These are phyloP conservation scores for Aricia agestis DNA, from an alignment of 1,140 invertebrate genomes.

Conservation along the genomic window DNA sequence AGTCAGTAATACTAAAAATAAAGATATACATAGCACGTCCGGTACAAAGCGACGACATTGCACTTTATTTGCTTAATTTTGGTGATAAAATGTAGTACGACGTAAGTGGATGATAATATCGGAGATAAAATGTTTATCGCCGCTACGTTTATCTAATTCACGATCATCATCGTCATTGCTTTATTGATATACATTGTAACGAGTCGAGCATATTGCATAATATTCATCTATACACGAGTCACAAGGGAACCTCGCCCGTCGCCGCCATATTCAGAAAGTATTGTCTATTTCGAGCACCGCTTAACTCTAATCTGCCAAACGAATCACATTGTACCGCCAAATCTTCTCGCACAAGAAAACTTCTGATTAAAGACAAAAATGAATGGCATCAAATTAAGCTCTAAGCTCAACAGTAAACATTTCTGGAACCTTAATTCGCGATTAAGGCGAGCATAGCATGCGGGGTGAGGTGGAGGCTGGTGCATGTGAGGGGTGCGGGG, in stretches of 20 bases:
- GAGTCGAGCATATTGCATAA: too few relatives aligned
- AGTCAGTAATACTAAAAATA: not conserved
- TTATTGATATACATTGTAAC: not conserved
- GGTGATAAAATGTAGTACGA: not conserved
- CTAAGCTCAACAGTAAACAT: constrained; percentile 69
- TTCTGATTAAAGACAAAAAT: constrained; percentile 29
- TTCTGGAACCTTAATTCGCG: constrained; percentile 72
- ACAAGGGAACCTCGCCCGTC: too few relatives aligned
- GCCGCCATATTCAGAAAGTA: too few relatives aligned
- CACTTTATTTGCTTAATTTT: not conserved
- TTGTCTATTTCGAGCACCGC: too few relatives aligned
- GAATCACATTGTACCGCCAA: not conserved
- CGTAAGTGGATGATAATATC: not conserved
- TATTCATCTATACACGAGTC: too few relatives aligned
- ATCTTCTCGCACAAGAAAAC: not conserved
- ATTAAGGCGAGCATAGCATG: constrained; percentile 75
- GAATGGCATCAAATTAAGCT: constrained; percentile 67
- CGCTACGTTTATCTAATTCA: not conserved
- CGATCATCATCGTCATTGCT: not conserved
- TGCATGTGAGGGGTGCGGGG: constrained; percentile 58
- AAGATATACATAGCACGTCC: not conserved
- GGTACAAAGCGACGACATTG: not conserved
- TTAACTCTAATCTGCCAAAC: too few relatives aligned
- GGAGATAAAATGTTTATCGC: not conserved
- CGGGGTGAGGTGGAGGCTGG: constrained; percentile 75